Base-by-base conservation (phyloP, 1,140 invertebrate species). In the Drosophila ogumai region DNA sequence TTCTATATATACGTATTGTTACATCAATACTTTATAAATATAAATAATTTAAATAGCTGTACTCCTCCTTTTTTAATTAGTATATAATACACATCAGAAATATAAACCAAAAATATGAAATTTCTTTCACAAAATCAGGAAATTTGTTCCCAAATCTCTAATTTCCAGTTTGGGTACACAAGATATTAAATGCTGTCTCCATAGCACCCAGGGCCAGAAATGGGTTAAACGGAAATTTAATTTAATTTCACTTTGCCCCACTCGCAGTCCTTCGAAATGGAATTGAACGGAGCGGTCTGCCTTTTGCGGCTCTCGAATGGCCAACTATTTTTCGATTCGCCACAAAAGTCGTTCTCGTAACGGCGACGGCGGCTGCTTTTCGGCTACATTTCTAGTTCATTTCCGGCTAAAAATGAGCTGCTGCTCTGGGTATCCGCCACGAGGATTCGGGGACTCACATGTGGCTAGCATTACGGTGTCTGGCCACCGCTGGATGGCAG, bases 321-420 rank as follows among this genome's bases (percentile, higher is more conserved):
- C 54, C 68, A 86, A 87, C 82, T 72, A 87, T 87, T 87, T 87
- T 87, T 63, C 82, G 64, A 87, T 87, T 87, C 73, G 73, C 65
- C 84, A 49, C 79, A 87, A 88, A 54, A 82, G 84, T 84, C 84
- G 68, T 67, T 81, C 66, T 67, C 52, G 34, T 36, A 38, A 55
- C 32, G 25, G 25, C 49, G 47, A 55, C 61, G 60, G 68, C 60
- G 66, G 76, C 81, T 82, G 54, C 58, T 82, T 63, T 81, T 74
- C 72, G 55, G 68, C 84, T 82, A 82, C 75, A 81, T 88, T 87
- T 87, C 85, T 87, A 84, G 84, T 87, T 87, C 76, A 87, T 87
- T 87, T 87, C 84, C 84, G 80, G 80, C 77, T 84, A 88, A 88
- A 87, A 87, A 87, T 87, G 84, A 87, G 84, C 84, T 87, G 76